A percentile compares a stretch with the other conserved stretches of the same genome.
These are phyloP conservation scores for Vultur gryphus DNA, from an alignment of 2,797 vertebrate genomes.

Conservation along the genomic window DNA sequence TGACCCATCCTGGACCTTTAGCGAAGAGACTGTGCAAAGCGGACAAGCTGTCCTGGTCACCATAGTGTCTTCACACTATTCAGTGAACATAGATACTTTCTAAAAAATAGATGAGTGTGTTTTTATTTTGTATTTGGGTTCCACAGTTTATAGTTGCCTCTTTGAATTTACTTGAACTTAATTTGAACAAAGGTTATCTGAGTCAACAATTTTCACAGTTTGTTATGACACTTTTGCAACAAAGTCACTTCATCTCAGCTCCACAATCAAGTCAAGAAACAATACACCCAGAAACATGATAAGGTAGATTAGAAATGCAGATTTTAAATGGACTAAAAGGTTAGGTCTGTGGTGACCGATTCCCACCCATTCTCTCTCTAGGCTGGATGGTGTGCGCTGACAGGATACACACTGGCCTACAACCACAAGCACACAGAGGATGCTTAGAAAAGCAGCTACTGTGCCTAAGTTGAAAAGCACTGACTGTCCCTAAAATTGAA, in stretches of 20 bases:
- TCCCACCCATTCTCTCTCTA: too few relatives aligned
- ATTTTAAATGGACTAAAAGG: background rate
- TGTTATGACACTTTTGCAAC: background rate
- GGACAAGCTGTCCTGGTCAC: background rate
- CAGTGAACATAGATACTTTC: background rate
- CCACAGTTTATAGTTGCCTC: background rate
- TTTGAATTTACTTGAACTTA: background rate
- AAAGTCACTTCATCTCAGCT: background rate
- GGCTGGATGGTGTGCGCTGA: too few relatives aligned
- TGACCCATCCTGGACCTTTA: background rate
- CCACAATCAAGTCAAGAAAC: background rate
- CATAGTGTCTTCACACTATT: background rate
- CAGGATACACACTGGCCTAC: too few relatives aligned
- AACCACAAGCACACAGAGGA: too few relatives aligned
- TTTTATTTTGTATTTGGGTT: background rate
- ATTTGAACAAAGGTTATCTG: background rate
- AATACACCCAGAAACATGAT: background rate
- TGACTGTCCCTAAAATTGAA: too few relatives aligned
- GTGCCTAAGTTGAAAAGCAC: too few relatives aligned
- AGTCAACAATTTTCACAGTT: background rate
- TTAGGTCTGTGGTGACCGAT: background rate
- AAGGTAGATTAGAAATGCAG: background rate
- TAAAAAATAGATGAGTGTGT: fast-evolving
- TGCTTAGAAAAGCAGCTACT: too few relatives aligned
- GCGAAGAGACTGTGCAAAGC: background rate